Conservation (phyloP, 1,140 invertebrate species). For the Caenorhabditis remanei region DNA sequence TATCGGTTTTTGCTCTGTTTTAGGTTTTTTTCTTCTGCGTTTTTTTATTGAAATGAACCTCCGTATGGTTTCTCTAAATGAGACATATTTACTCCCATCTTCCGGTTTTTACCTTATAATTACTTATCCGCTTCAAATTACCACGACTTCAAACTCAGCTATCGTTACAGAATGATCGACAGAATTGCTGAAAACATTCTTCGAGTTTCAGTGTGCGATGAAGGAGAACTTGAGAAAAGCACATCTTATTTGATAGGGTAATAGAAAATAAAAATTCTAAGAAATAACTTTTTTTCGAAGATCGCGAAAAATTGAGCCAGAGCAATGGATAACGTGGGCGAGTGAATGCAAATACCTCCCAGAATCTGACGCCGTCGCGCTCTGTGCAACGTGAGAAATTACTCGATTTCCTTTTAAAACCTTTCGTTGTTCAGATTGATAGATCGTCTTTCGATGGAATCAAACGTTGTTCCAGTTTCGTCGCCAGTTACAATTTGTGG, state of each 20-base stretch:
- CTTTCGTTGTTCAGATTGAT: conserved; percentile 65
- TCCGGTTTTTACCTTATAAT: neutral
- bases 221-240: conserved; percentile 35
- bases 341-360: conserved; percentile 74
- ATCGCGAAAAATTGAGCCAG: conserved; percentile 63
- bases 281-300: neutral
- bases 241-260: conserved; percentile 23
- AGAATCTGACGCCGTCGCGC: conserved; percentile 71
- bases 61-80: neutral
- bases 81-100: neutral
- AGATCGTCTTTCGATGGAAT: conserved; percentile 64
- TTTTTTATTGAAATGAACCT: conserved; percentile 31
- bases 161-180: conserved; percentile 9
- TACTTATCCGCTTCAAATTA: neutral
- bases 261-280: neutral
- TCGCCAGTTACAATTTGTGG: conserved; percentile 76
- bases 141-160: neutral
- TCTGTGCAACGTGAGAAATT: conserved; percentile 73
- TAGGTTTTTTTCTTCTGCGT: conserved; percentile 1
- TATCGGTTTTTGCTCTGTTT: neutral
- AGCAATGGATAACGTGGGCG: conserved; percentile 72
- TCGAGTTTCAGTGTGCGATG: conserved; percentile 29
- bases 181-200: conserved; percentile 18
- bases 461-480: conserved; percentile 71
- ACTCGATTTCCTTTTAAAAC: neutral